Evolutionary conservation across 2,888 invertebrate genomes (phyloP).

Genomic region (Meandrusa payeni): DNA sequence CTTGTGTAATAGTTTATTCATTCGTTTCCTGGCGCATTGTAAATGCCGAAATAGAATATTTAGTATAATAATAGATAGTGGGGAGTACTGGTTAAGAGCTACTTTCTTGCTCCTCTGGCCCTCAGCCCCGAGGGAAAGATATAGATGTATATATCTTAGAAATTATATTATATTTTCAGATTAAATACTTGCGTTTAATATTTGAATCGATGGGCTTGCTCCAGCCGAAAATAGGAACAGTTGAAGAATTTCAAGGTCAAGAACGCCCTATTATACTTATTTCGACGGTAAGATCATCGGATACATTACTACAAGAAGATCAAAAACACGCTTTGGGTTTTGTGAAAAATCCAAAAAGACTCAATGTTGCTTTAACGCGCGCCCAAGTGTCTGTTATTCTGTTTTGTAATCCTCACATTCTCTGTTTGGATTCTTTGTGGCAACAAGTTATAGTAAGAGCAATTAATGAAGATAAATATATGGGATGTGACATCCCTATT

Average conservation of each 20-base stretch:
- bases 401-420: constrained; percentile 90
- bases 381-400: constrained; percentile 89
- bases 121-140: no score
- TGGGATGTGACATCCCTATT: constrained; percentile 85
- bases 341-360: constrained; percentile 83
- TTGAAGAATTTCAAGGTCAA: constrained; percentile 94
- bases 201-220: constrained; percentile 65
- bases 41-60: no score
- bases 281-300: constrained; percentile 87
- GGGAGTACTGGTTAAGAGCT: no score
- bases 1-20: no score
- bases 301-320: constrained; percentile 72
- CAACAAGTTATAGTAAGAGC: constrained; percentile 81
- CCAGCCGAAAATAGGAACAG: constrained; percentile 86
- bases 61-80: no score
- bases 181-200: constrained; percentile 71
- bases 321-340: constrained; percentile 76
- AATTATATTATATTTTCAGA: constrained; percentile 92
- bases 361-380: constrained; percentile 95
- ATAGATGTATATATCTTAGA: no score
- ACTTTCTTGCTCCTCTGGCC: no score
- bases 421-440: constrained; percentile 86
- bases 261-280: constrained; percentile 90
- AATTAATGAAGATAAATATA: constrained; percentile 82
- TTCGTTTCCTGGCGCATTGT: no score